phyloP scores from a whole-genome alignment of 1,140 invertebrate genomes.

The Anastrepha ludens region DNA sequence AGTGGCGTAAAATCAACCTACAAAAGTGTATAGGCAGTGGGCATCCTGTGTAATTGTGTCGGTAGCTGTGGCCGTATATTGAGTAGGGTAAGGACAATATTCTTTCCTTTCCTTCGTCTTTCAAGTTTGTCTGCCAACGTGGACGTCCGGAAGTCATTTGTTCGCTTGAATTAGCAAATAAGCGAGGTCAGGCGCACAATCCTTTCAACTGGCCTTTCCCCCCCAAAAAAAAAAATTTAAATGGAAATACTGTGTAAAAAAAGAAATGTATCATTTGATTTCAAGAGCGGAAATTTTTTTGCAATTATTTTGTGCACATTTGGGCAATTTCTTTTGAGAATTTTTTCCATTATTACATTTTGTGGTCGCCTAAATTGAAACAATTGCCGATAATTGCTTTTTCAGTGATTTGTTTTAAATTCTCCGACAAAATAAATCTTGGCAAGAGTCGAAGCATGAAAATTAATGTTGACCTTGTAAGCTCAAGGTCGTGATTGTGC shows the following conservation, averaged over 20 bases:
- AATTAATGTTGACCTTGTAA: not conserved
- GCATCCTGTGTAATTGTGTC: not conserved
- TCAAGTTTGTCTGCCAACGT: not conserved
- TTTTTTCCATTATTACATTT: slow-evolving; percentile 12
- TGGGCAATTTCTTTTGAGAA: not conserved
- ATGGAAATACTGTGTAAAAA: too few relatives aligned
- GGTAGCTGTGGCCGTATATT: not conserved
- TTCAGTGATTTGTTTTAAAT: slow-evolving; percentile 11
- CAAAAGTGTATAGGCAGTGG: not conserved
- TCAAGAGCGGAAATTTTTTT: not conserved
- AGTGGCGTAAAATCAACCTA: not conserved
- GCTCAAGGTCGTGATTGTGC: too few relatives aligned
- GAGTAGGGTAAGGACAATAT: not conserved
- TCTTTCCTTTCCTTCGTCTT: not conserved
- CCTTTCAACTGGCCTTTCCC: not conserved
- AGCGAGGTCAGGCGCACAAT: slow-evolving; percentile 4
- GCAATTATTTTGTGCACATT: not conserved
- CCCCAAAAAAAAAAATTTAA: not conserved
- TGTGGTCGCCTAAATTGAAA: not conserved
- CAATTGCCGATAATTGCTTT: not conserved
- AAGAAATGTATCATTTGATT: too few relatives aligned
- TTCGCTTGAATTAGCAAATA: slow-evolving; percentile 27
- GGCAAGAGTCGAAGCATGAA: not conserved
- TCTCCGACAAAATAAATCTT: not conserved
- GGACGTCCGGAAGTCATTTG: slow-evolving; percentile 37